phyloP scores from a whole-genome alignment of 2,113 vertebrate species.

The Sprattus sprattus region DNA sequence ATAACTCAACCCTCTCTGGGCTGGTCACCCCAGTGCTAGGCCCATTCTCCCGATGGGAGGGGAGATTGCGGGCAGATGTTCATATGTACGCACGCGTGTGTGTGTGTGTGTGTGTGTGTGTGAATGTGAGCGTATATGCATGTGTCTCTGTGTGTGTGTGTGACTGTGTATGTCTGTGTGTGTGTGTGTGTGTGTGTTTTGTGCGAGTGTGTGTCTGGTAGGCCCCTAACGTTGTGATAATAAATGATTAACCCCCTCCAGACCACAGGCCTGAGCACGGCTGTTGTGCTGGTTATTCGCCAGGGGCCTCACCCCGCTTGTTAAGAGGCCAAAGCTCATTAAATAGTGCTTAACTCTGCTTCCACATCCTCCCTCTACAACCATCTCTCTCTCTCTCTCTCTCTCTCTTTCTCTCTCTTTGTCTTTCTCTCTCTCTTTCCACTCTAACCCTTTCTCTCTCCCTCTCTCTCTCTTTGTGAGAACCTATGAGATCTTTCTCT shows the following conservation, averaged over 20 bases:
- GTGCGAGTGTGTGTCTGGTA: not conserved
- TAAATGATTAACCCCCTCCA: conserved; percentile 27
- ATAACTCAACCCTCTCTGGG: not conserved
- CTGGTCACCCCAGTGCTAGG: not conserved
- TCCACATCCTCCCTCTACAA: conserved; percentile 14
- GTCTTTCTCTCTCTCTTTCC: not conserved
- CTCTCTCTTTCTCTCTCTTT: not conserved
- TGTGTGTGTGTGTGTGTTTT: not conserved
- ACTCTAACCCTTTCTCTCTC: not conserved
- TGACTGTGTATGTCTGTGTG: not conserved
- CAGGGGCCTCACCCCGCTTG: conserved; percentile 46
- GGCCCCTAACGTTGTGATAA: conserved; percentile 25
- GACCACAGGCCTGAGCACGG: not conserved
- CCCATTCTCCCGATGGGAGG: conserved; percentile 30
- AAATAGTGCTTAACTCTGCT: conserved; percentile 47
- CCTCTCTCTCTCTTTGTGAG: no score
- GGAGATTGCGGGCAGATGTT: no score
- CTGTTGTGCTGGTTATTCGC: conserved; percentile 17
- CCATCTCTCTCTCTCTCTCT: conserved; percentile 16
- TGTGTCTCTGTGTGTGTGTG: not conserved
- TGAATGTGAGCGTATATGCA: not conserved
- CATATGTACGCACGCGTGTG: no score
- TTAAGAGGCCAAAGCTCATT: conserved; percentile 52
- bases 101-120: no score
- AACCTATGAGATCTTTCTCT: not conserved